These are phyloP conservation scores for Agriopis marginaria DNA, from an alignment of 2,888 invertebrate species.

Conservation along the genomic window DNA sequence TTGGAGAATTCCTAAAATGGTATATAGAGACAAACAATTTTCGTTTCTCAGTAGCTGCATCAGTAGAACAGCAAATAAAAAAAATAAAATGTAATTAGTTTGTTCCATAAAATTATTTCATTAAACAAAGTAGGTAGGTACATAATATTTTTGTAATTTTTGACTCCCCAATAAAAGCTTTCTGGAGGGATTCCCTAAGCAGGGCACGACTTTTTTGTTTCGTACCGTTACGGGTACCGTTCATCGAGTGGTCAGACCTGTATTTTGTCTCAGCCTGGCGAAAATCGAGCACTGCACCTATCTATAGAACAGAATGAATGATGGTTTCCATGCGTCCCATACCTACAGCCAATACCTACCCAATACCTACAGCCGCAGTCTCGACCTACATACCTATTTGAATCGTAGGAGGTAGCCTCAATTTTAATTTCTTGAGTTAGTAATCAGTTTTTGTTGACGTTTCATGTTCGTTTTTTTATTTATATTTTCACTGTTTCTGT, in stretches of 20 bases:
- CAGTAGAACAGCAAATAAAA: neutral
- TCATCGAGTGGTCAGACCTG: conserved; percentile 80
- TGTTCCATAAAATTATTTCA: neutral
- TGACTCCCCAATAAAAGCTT: conserved; percentile 3
- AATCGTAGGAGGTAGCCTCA: conserved; percentile 54
- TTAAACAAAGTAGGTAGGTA: neutral
- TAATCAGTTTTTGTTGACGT: conserved; percentile 3
- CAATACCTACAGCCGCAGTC: conserved; percentile 38
- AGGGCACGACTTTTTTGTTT: conserved; percentile 75
- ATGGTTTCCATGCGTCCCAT: conserved; percentile 47
- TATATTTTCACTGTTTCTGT: neutral
- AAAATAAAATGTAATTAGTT: neutral
- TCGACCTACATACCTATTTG: conserved; percentile 61
- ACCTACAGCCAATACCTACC: conserved; percentile 21
- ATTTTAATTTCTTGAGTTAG: conserved; percentile 42
- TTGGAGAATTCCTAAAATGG: neutral
- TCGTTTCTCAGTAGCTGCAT: neutral
- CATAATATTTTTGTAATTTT: neutral
- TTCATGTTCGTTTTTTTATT: conserved; percentile 10
- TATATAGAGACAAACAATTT: neutral
- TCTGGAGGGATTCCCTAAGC: conserved; percentile 64
- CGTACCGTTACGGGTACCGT: conserved; percentile 83
- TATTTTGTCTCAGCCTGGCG: conserved; percentile 73
- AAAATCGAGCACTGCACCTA: conserved; percentile 66
- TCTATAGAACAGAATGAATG: conserved; percentile 50